phyloP scores from a whole-genome alignment of 2,888 invertebrate species.

The Heliconius sara region DNA sequence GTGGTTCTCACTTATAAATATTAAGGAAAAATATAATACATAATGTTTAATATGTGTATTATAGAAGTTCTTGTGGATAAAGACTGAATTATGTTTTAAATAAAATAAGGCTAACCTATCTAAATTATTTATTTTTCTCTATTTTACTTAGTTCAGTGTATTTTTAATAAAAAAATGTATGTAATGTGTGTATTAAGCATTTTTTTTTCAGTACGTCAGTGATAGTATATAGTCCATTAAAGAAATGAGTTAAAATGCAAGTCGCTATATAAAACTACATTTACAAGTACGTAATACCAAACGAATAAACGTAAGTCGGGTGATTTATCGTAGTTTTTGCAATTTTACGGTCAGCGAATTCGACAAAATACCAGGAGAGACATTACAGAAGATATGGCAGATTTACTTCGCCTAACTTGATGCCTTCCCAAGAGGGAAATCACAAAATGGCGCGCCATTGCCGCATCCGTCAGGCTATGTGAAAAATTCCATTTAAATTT shows the following conservation, averaged over 20 bases:
- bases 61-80: no score
- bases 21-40: no score
- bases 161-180: no score
- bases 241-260: not conserved
- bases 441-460: slow-evolving; percentile 73
- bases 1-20: no score
- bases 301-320: slow-evolving; percentile 51
- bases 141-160: no score
- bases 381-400: slow-evolving; percentile 79
- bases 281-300: not conserved
- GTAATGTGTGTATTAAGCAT: not conserved
- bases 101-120: no score
- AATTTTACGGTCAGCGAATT: slow-evolving; percentile 82
- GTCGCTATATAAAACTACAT: not conserved
- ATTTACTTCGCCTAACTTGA: slow-evolving; percentile 78
- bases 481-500: slow-evolving; percentile 53
- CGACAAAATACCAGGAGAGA: slow-evolving; percentile 73
- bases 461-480: slow-evolving; percentile 62
- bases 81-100: no score
- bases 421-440: slow-evolving; percentile 78
- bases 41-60: no score
- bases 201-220: not conserved
- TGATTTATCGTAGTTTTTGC: slow-evolving; percentile 82
- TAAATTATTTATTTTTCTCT: no score
- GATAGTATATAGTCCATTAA: not conserved